Conservation (phyloP, 2,888 invertebrate genomes). For the Emmelina monodactyla region DNA sequence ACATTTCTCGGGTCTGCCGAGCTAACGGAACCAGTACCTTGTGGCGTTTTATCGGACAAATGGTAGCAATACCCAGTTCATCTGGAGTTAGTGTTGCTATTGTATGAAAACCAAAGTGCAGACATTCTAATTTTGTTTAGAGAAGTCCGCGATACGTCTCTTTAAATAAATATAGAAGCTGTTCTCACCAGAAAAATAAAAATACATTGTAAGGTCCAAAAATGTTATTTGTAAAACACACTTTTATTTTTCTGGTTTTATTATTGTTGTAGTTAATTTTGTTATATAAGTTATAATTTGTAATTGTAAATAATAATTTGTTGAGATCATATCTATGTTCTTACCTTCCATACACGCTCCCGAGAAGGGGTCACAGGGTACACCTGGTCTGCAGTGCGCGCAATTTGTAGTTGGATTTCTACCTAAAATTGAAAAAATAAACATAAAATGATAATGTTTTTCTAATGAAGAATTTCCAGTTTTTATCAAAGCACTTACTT, state of each 20-base stretch:
- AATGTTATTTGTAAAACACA: too few relatives aligned
- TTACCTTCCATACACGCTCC: slow-evolving; percentile 87
- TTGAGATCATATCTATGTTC: slow-evolving; percentile 29
- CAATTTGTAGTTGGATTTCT: slow-evolving; percentile 59
- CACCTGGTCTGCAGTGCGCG: slow-evolving; percentile 80
- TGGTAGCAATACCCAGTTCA: slow-evolving; percentile 63
- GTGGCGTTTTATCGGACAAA: slow-evolving; percentile 67
- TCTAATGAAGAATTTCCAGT: background rate
- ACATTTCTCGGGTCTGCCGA: slow-evolving; percentile 63
- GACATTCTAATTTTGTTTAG: slow-evolving; percentile 1
- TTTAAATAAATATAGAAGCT: slow-evolving; percentile 26
- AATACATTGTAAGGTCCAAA: slow-evolving; percentile 3
- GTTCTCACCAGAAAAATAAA: slow-evolving; percentile 5
- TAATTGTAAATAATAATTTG: too few relatives aligned
- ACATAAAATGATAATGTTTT: slow-evolving; percentile 1
- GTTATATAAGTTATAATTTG: too few relatives aligned
- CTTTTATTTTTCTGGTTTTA: too few relatives aligned
- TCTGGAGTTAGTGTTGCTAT: slow-evolving; percentile 64
- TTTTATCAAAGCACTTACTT: slow-evolving; percentile 45
- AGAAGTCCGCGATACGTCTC: slow-evolving; percentile 35
- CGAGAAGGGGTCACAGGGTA: slow-evolving; percentile 78
- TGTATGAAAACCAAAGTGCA: slow-evolving; percentile 12
- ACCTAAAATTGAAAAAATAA: slow-evolving; percentile 16
- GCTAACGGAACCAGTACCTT: slow-evolving; percentile 53
- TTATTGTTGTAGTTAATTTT: too few relatives aligned